phyloP scores from a whole-genome alignment of 2,797 vertebrate species.

The Sebastes diploproa region DNA sequence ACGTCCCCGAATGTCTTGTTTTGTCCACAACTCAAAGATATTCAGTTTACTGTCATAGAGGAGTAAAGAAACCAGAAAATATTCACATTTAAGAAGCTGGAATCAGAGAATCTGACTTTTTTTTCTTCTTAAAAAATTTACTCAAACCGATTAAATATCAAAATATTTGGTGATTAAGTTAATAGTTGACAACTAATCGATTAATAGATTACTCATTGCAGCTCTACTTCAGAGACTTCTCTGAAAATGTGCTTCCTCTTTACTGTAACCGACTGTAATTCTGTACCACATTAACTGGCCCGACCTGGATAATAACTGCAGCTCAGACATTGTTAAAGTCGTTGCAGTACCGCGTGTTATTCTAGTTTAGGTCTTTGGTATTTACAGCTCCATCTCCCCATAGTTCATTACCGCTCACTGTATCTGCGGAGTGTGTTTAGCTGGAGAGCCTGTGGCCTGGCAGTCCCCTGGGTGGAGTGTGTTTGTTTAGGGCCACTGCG shows the following conservation, averaged over 20 bases:
- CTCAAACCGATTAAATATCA: too few relatives aligned
- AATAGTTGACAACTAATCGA: background rate
- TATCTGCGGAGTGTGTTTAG: constrained; percentile 70
- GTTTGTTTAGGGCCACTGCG: constrained; percentile 84
- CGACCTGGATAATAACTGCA: constrained; percentile 17
- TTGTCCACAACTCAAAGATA: too few relatives aligned
- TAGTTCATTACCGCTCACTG: constrained; percentile 70
- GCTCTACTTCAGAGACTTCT: background rate
- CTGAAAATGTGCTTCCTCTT: background rate
- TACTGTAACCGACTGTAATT: background rate
- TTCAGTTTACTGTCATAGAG: too few relatives aligned
- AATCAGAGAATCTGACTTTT: too few relatives aligned
- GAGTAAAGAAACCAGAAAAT: too few relatives aligned
- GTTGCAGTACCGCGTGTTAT: background rate
- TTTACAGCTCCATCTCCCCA: constrained; percentile 67
- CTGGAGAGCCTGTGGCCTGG: constrained; percentile 59
- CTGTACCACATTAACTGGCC: background rate
- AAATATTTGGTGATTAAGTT: too few relatives aligned
- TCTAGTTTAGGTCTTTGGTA: constrained; percentile 46
- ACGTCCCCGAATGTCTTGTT: too few relatives aligned
- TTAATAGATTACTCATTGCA: background rate
- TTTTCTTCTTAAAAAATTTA: rapidly evolving
- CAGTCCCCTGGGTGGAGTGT: constrained; percentile 73
- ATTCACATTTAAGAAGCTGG: too few relatives aligned
- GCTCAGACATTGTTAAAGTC: constrained; percentile 17